Conservation (phyloP, 2,797 vertebrate genomes). For the Lepilemur septentrionalis region DNA sequence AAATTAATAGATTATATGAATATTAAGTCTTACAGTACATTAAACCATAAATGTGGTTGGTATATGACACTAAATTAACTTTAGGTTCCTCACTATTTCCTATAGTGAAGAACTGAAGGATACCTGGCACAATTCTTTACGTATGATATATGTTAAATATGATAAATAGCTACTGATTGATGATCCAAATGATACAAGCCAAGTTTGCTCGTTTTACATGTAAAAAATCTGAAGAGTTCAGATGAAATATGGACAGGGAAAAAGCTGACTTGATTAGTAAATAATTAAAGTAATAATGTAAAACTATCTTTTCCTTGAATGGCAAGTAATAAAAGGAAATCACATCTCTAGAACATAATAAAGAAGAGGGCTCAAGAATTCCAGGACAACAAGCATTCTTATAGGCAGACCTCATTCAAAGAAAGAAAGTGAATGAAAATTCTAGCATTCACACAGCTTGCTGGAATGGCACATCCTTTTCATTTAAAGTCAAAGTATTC, state of each 20-base stretch:
- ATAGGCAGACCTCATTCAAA: background rate
- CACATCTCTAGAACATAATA: constrained; percentile 30
- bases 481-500: constrained; percentile 2
- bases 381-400: background rate
- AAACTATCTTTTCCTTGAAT: background rate
- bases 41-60: constrained; percentile 14
- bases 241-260: constrained; percentile 23
- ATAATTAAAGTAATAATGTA: constrained; percentile 50
- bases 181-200: background rate
- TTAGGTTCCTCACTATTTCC: constrained; percentile 9
- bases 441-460: background rate
- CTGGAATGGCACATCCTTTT: background rate
- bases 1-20: constrained; percentile 67
- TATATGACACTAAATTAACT: constrained; percentile 53
- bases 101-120: background rate
- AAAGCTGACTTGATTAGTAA: background rate
- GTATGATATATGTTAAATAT: background rate
- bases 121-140: background rate
- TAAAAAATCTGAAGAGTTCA: background rate
- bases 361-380: background rate
- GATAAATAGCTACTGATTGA: constrained; percentile 28
- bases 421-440: constrained; percentile 16
- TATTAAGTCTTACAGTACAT: constrained; percentile 46
- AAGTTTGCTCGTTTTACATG: background rate
- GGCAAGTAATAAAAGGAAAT: constrained; percentile 41